Evolutionary conservation across 2,888 invertebrate species (phyloP).

Genomic region (Melanotus villosus): DNA sequence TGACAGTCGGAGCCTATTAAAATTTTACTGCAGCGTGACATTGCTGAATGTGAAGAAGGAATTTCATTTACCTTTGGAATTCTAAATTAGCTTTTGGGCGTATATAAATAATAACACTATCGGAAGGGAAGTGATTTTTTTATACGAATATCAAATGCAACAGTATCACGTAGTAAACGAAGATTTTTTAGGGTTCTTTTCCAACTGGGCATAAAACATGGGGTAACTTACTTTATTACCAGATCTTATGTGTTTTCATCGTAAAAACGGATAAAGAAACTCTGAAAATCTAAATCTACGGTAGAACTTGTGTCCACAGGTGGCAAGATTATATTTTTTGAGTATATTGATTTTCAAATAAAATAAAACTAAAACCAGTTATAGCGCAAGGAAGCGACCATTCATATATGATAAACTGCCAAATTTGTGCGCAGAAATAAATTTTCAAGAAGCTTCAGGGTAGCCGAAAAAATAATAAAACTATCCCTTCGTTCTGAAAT

Average conservation of each 20-base stretch:
- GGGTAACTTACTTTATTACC: no score
- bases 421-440: background rate
- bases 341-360: no score
- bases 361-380: no score
- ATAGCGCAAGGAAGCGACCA: no score
- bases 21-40: conserved; percentile 19
- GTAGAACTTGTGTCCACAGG: conserved; percentile 12
- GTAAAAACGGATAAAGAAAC: conserved; percentile 3
- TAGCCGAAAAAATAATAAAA: conserved; percentile 7
- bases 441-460: background rate
- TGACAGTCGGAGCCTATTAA: background rate
- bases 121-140: no score
- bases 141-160: no score
- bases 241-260: no score
- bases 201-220: no score
- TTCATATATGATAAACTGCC: background rate
- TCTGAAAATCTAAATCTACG: background rate
- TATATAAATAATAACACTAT: conserved; percentile 7
- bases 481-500: conserved; percentile 5
- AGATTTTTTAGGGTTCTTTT: background rate
- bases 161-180: background rate
- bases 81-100: background rate
- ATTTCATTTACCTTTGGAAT: conserved; percentile 16
- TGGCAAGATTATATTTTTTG: background rate
- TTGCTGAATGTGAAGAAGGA: conserved; percentile 11